These are phyloP conservation scores for Coregonus suidteri DNA, from an alignment of 2,797 vertebrate species.

Conservation along the genomic window DNA sequence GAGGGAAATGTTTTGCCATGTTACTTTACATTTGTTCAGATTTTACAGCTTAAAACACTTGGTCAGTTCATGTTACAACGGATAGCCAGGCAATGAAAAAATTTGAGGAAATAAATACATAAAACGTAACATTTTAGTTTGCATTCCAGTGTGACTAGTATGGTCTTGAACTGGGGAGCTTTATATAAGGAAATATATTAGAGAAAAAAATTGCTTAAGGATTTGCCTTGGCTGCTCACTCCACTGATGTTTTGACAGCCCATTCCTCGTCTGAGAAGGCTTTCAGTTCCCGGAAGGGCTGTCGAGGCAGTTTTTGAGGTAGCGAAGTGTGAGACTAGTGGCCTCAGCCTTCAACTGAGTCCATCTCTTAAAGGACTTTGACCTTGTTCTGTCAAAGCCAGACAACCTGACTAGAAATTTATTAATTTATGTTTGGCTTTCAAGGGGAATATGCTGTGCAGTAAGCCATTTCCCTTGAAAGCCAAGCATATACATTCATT, in stretches of 20 bases:
- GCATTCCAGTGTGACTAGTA: neutral
- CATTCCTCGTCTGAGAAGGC: neutral
- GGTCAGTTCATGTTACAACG: neutral
- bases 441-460: neutral
- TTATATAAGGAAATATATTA: neutral
- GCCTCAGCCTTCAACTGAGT: neutral
- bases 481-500: neutral
- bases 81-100: neutral
- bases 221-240: neutral
- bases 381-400: conserved; percentile 10
- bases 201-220: neutral
- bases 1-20: neutral
- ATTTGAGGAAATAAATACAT: neutral
- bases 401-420: neutral
- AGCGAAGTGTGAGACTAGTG: neutral
- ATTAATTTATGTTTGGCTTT: neutral
- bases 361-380: conserved; percentile 1
- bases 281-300: neutral
- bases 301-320: neutral
- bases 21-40: neutral
- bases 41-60: neutral
- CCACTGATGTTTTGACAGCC: neutral
- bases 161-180: neutral
- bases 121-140: neutral
- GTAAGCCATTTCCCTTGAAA: neutral